phyloP scores from a whole-genome alignment of 1,140 invertebrate genomes.

The Formica exsecta region DNA sequence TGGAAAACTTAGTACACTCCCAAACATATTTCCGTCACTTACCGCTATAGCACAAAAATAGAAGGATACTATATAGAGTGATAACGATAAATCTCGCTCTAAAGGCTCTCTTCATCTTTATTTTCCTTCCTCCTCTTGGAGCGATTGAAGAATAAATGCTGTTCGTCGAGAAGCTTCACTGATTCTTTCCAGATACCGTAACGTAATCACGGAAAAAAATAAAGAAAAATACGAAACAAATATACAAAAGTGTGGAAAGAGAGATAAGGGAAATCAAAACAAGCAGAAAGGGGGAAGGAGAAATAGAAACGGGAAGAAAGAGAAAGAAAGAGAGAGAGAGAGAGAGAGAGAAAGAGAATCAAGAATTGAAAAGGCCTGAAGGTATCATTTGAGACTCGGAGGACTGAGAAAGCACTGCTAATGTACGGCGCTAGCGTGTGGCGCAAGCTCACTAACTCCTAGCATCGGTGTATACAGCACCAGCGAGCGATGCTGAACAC shows the following conservation, averaged over 20 bases:
- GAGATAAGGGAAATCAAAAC: not conserved
- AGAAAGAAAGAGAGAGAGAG: not conserved
- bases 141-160: not conserved
- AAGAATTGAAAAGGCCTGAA: conserved; percentile 8
- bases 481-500: conserved; percentile 1
- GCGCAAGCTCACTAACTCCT: conserved; percentile 34
- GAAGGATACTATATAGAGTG: conserved; percentile 15
- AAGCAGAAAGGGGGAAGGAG: not conserved
- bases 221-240: not conserved
- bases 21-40: not conserved
- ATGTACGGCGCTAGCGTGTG: conserved; percentile 28
- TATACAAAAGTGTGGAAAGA: not conserved
- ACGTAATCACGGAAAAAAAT: not conserved
- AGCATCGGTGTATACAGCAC: conserved; percentile 24
- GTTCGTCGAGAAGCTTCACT: conserved; percentile 29
- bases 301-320: not conserved
- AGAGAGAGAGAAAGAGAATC: not conserved
- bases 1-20: not conserved
- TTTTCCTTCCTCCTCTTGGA: not conserved
- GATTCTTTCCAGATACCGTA: not conserved
- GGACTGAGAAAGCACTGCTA: conserved; percentile 35
- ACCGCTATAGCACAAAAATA: conserved; percentile 33
- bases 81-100: conserved; percentile 26
- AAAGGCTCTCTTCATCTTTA: conserved; percentile 23
- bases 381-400: conserved; percentile 25